Conservation (phyloP, 2,797 vertebrate species). For the Cottoperca gobio region DNA sequence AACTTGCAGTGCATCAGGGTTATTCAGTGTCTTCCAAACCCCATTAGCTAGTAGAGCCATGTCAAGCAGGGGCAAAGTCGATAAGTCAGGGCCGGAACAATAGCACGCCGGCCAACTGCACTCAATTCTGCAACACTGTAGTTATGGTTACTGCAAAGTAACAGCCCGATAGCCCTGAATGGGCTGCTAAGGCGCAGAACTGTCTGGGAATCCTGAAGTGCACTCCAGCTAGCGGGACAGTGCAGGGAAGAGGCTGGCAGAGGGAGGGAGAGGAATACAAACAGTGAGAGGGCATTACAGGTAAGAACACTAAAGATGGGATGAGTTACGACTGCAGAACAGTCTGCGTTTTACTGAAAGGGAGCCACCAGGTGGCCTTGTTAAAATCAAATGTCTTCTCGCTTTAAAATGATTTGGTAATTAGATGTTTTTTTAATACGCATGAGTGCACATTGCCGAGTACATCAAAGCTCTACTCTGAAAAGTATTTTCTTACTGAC, state of each 20-base stretch:
- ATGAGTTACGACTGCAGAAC: not conserved
- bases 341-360: constrained; percentile 1
- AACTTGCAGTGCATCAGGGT: constrained; percentile 46
- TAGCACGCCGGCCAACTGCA: constrained; percentile 32
- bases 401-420: constrained; percentile 7
- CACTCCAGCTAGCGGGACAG: constrained; percentile 27
- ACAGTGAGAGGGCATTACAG: constrained; percentile 48
- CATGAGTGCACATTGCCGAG: not conserved
- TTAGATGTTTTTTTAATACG: constrained; percentile 10
- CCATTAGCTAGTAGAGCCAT: constrained; percentile 57
- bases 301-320: constrained; percentile 29
- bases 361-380: constrained; percentile 1
- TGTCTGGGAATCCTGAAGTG: constrained; percentile 52
- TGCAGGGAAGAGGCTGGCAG: constrained; percentile 19
- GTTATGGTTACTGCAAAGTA: constrained; percentile 45
- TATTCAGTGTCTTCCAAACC: constrained; percentile 50
- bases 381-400: not conserved
- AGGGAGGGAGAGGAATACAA: constrained; percentile 15
- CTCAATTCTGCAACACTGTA: constrained; percentile 41
- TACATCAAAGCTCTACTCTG: not conserved
- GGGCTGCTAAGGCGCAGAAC: constrained; percentile 26
- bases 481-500: not conserved
- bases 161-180: constrained; percentile 32
- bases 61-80: constrained; percentile 63
- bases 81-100: constrained; percentile 61